Evolutionary conservation across 2,113 vertebrate genomes (phyloP).

Genomic region (Ibidorhyncha struthersii): DNA sequence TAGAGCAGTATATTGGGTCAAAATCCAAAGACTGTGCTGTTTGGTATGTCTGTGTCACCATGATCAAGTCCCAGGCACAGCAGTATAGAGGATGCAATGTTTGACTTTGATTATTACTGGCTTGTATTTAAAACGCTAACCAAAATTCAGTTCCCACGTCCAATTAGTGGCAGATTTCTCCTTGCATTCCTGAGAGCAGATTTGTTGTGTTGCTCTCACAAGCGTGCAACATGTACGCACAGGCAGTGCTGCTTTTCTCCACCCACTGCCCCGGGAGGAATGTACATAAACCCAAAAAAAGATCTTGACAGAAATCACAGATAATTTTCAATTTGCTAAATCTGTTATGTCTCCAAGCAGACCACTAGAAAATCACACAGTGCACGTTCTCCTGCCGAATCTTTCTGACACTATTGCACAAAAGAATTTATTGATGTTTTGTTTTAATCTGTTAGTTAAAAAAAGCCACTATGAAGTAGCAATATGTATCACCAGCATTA

Average conservation of each 20-base stretch:
- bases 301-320: neutral
- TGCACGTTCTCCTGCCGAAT: neutral
- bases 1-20: neutral
- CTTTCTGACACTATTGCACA: neutral
- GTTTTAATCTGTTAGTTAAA: neutral
- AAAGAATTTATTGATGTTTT: neutral
- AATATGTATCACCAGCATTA: neutral
- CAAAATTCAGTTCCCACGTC: neutral
- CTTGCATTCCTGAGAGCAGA: conserved; percentile 6
- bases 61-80: neutral
- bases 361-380: neutral
- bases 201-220: conserved; percentile 6
- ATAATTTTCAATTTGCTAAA: neutral
- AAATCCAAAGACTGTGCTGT: neutral
- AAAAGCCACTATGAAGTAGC: neutral
- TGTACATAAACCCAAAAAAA: neutral
- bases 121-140: neutral
- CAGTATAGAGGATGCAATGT: rapidly evolving
- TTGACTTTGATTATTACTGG: neutral
- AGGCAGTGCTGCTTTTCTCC: neutral
- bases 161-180: neutral
- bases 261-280: neutral
- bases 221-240: neutral
- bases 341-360: neutral
- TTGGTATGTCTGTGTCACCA: neutral